Base-by-base conservation (phyloP, 1,140 invertebrate species). In the Eubasilissa regina region DNA sequence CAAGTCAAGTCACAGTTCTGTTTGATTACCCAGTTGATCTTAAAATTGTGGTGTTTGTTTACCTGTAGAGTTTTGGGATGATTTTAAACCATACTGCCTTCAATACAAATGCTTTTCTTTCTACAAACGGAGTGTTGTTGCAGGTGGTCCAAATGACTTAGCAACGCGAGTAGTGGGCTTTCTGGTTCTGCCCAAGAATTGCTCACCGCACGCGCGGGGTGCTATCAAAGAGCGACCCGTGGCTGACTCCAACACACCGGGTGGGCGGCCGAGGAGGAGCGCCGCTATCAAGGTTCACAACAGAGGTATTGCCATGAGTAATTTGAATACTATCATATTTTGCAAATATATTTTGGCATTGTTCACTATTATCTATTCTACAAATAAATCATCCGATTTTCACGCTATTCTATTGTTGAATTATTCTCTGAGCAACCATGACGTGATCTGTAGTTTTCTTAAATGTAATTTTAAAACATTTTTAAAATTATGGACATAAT, bases 241-340 rank as follows among this genome's bases (percentile, higher is more conserved):
- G 15, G 74, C 84, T 75, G 81, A n/a, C n/a, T n/a, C 74, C 84
- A 73, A 43, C 83, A 75, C 86, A 55, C 84, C 87, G 56, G 88
- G 88, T 51, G 90, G 90, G 15, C 87, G 90, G 55, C 91, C 91
- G 55, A 87, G 90, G 25, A 86, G 91, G 78, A 89, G 87, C 35
- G 90, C 90, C 68, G 90, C 91, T 75, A 89, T 90, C 77, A 89
- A 90, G 84, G 87, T 90, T 51, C 90, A 90, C 84, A 87, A 89
- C 82, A 82, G 87, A 87, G 88, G 88, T 88, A 80, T 11, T 4
- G 25, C 21, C n/a, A 13, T n/a, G n/a, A n/a, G n/a, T n/a, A n/a
- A n/a, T n/a, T n/a, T n/a, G n/a, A n/a, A n/a, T n/a, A n/a, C n/a
- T n/a, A n/a, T n/a, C n/a, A n/a, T n/a, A n/a, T n/a, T n/a, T n/a